Evolutionary conservation across 1,140 invertebrate species (phyloP).

Genomic region (Caerostris darwini): DNA sequence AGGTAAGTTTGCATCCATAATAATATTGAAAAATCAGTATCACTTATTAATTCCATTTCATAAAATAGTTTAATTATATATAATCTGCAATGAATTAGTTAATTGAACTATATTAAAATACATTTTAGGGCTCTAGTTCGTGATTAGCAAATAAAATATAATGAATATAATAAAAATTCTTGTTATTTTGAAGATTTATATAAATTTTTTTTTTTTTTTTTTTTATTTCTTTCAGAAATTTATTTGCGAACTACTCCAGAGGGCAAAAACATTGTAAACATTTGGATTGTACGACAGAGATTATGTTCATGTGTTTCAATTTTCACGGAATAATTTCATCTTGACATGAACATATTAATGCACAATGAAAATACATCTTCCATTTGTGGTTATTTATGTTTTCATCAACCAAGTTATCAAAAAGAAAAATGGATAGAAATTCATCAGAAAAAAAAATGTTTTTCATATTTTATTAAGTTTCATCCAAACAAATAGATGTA

Average conservation of each 20-base stretch:
- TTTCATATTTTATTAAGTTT: too few relatives aligned
- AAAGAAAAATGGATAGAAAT: background rate
- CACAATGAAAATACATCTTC: slow-evolving; percentile 42
- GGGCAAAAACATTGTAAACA: slow-evolving; percentile 91
- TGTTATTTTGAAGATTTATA: too few relatives aligned
- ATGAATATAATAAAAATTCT: background rate
- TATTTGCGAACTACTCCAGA: slow-evolving; percentile 92
- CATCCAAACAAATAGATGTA: background rate
- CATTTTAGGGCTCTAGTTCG: too few relatives aligned
- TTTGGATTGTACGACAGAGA: slow-evolving; percentile 19
- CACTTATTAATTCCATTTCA: too few relatives aligned
- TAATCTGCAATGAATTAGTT: too few relatives aligned
- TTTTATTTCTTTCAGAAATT: slow-evolving; percentile 86
- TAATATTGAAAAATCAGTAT: too few relatives aligned
- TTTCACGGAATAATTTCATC: slow-evolving; percentile 25
- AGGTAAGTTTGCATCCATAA: background rate
- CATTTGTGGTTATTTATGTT: slow-evolving; percentile 46
- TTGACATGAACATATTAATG: slow-evolving; percentile 25
- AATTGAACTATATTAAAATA: too few relatives aligned
- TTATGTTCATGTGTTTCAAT: slow-evolving; percentile 57
- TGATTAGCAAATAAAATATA: background rate
- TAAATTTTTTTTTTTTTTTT: too few relatives aligned
- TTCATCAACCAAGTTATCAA: slow-evolving; percentile 22
- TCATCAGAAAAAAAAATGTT: too few relatives aligned
- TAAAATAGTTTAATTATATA: too few relatives aligned